Conservation (phyloP, 2,113 vertebrate genomes). For the Zootoca vivipara region DNA sequence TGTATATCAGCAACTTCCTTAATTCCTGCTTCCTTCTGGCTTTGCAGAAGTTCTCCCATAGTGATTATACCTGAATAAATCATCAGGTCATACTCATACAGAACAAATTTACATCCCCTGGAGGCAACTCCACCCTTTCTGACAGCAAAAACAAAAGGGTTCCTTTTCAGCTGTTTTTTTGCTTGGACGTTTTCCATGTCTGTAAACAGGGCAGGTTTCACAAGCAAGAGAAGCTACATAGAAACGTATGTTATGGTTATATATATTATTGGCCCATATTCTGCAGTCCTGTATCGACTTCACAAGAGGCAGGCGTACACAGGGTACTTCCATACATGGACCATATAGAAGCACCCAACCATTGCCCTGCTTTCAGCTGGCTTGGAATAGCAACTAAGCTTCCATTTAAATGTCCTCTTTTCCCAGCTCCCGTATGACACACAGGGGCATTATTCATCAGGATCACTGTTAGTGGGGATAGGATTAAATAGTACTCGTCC, state of each 20-base stretch:
- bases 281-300: neutral
- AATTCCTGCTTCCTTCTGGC: neutral
- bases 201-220: neutral
- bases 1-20: neutral
- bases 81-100: neutral
- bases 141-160: neutral
- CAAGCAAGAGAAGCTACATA: neutral
- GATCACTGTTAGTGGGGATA: too few relatives aligned
- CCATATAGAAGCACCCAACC: too few relatives aligned
- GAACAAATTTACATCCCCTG: neutral
- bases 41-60: rapidly evolving
- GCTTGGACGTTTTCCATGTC: neutral
- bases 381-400: too few relatives aligned
- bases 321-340: neutral
- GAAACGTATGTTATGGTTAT: neutral
- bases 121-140: neutral
- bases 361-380: too few relatives aligned
- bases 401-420: too few relatives aligned
- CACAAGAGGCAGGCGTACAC: neutral
- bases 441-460: too few relatives aligned
- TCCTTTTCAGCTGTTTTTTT: neutral
- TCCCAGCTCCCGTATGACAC: too few relatives aligned
- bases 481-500: too few relatives aligned
- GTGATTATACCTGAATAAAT: neutral
- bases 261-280: neutral